phyloP scores from a whole-genome alignment of 2,113 vertebrate genomes.

The Dicerorhinus sumatrensis region DNA sequence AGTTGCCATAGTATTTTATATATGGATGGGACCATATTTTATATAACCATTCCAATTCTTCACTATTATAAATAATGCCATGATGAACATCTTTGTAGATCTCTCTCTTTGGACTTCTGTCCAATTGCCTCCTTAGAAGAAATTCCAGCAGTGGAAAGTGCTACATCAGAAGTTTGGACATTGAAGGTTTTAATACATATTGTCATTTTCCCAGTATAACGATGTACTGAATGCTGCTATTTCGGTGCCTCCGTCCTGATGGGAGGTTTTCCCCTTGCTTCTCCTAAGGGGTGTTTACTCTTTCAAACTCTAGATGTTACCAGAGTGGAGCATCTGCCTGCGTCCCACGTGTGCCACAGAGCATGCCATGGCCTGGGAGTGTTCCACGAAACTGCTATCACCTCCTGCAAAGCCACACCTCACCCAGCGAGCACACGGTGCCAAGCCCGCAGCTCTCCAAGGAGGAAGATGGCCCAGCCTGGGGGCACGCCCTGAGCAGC shows the following conservation, averaged over 20 bases:
- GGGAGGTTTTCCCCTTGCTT: accelerated
- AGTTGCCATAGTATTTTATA: not conserved
- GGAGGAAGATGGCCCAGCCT: not conserved
- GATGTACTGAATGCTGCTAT: not conserved
- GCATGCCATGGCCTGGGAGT: conserved; percentile 51
- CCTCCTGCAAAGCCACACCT: not conserved
- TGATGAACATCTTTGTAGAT: not conserved
- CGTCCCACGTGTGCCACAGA: not conserved
- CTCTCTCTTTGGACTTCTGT: not conserved
- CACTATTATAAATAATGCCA: not conserved
- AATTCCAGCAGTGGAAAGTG: not conserved
- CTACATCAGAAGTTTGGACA: not conserved
- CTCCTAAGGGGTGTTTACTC: not conserved
- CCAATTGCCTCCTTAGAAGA: not conserved
- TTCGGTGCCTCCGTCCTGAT: not conserved
- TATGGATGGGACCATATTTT: not conserved
- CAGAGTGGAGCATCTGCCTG: not conserved
- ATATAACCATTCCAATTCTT: not conserved
- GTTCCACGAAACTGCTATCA: not conserved
- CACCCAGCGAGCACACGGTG: not conserved
- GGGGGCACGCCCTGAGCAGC: not conserved
- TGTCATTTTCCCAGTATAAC: not conserved
- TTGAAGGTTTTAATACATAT: too few relatives aligned
- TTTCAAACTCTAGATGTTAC: conserved; percentile 37
- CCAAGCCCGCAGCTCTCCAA: not conserved